Evolutionary conservation across 2,797 vertebrate genomes (phyloP), one percentile per base, ranked within the genome.

Genomic region (Phataginus tricuspis): DNA sequence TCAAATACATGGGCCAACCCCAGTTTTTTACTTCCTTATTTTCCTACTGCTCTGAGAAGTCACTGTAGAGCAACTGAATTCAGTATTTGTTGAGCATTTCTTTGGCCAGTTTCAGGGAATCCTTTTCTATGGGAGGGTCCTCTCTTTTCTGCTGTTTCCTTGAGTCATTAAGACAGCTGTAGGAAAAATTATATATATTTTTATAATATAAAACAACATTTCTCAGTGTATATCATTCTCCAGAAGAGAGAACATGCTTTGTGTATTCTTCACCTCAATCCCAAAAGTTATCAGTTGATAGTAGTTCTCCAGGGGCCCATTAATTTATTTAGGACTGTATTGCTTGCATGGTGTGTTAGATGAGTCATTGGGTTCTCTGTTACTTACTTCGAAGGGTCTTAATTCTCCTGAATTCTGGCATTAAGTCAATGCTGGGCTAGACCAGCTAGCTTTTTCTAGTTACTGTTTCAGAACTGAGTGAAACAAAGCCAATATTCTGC

Each of bases 401-500:
- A 69, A 68, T 63, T 77, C 69, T 74, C 63, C n/a, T 83, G 63
- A 94, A 79, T 71, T 42, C 16, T 68, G 86, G 42, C 53, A 45
- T 82, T 69, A 80, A 79, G 34, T 96, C 69, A 69, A 25, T 23
- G 27, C 53, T 7, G 45, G 25, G 25, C 15, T 71, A 57, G 53
- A 83, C 23, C 13, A 53, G 37, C 91, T 90, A 77, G 55, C 72
- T 84, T 90, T 86, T 91, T 34, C 75, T 79, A 86, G 72, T 88
- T 74, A 63, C 64, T 57, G n/a, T 63, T 90, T 92, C 51, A 55
- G 45, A 95, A 57, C n/a, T 39, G 53, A 91, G 45, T 77, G 64
- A 63, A 69, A 78, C 34, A 87, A 93, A 91, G 88, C 53, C 83
- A 91, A 61, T 86, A 63, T 61, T 94, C 69, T 57, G 59, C 55